Conservation (phyloP, 1,140 invertebrate genomes). For the Zaprionus nigranus region DNA sequence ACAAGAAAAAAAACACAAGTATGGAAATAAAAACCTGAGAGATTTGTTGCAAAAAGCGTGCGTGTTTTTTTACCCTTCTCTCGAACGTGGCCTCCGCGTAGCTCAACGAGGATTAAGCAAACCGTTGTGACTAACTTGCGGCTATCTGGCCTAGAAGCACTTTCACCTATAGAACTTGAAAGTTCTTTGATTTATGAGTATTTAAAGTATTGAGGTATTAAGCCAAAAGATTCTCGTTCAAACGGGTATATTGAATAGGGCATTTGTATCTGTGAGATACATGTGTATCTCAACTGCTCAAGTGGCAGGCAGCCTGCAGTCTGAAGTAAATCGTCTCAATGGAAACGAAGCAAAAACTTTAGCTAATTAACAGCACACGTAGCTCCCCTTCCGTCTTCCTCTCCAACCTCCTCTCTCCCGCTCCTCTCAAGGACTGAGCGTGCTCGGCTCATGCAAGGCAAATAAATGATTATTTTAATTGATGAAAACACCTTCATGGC, state of each 20-base stretch:
- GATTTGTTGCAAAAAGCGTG: slow-evolving; percentile 81
- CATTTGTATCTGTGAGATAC: neutral
- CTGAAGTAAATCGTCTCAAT: slow-evolving; percentile 7
- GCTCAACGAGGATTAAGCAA: slow-evolving; percentile 55
- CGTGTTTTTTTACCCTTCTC: slow-evolving; percentile 55
- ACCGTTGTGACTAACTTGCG: slow-evolving; percentile 33
- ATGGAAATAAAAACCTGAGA: slow-evolving; percentile 66
- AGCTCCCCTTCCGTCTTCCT: neutral
- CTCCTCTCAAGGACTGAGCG: neutral
- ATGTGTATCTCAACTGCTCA: neutral
- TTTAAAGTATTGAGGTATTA: neutral
- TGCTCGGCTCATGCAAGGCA: slow-evolving; percentile 56
- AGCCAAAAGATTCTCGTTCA: neutral
- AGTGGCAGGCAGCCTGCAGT: neutral
- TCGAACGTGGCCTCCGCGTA: neutral
- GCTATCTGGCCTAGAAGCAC: slow-evolving; percentile 36
- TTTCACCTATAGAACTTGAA: slow-evolving; percentile 33
- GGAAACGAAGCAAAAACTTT: slow-evolving; percentile 23
- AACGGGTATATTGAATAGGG: neutral
- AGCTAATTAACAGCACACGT: slow-evolving; percentile 44
- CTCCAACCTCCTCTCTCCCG: neutral
- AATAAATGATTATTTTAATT: slow-evolving; percentile 82
- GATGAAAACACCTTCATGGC: slow-evolving; percentile 77
- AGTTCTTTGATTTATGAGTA: slow-evolving; percentile 9
- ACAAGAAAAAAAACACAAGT: slow-evolving; percentile 19